phyloP scores from a whole-genome alignment of 2,797 vertebrate species.

The Dallia pectoralis region DNA sequence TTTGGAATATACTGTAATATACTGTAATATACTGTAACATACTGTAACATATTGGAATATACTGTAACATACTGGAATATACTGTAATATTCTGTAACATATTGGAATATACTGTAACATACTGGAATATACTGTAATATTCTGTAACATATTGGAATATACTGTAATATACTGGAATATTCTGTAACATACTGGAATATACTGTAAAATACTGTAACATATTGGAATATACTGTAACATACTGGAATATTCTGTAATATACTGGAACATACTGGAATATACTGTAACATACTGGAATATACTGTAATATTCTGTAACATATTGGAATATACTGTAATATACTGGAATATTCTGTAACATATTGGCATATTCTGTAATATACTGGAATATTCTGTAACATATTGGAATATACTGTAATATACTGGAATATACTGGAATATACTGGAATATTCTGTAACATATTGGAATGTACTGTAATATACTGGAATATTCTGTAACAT shows the following conservation, averaged over 20 bases:
- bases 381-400: not conserved
- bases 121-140: not conserved
- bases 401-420: not conserved
- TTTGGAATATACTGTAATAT: constrained; percentile 1
- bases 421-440: too few relatives aligned
- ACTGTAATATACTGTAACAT: too few relatives aligned
- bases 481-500: too few relatives aligned
- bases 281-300: not conserved
- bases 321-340: not conserved
- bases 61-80: not conserved
- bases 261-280: too few relatives aligned
- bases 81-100: too few relatives aligned
- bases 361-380: not conserved
- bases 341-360: not conserved
- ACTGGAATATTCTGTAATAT: not conserved
- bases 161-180: too few relatives aligned
- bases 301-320: too few relatives aligned
- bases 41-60: not conserved
- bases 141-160: too few relatives aligned
- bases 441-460: not conserved
- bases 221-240: not conserved
- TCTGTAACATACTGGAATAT: too few relatives aligned
- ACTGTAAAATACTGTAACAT: too few relatives aligned
- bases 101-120: not conserved
- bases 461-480: not conserved